Base-by-base conservation (phyloP, 2,888 invertebrate genomes). In the Rhagophthalmus giganteus region DNA sequence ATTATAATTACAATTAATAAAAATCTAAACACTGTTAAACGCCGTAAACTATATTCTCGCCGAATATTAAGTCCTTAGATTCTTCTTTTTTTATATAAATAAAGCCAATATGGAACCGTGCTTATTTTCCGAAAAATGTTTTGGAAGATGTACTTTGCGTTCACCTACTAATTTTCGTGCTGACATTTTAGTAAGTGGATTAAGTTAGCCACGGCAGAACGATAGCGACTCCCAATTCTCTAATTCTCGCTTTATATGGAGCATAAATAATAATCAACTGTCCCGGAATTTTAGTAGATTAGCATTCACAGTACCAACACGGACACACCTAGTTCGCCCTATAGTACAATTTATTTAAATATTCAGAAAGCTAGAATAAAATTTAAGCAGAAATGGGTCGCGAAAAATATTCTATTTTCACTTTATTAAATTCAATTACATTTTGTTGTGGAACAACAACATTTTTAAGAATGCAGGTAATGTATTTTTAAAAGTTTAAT, bases 181-280 rank as follows among this genome's bases (percentile, higher is more conserved):
- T 48, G 48, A 41, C 48, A 41, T 48, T 41, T 40, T 35, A 28
- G 41, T 48, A 48, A 48, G 48, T 48, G 48, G 48, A 48, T 48
- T 48, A 48, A 41, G 40, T 48, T 48, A 33, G 48, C 40, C 41
- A 41, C 41, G 35, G 28, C 41, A 35, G 40, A 41, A 48, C 41
- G 48, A 48, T 48, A 48, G 48, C 48, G 35, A 34, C 40, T 48
- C 41, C 48, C 48, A 48, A 41, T 48, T 48, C 48, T 48, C 48
- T 48, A 48, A 48, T 48, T 48, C 41, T 35, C 41, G 30, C 35
- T 48, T 48, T 48, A 48, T 41, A 48, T 41, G 40, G 48, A 40
- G 48, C 41, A 48, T 48, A 48, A 48, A 48, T 47, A 47, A 40
- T 48, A 40, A 48, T 48, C 41, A 48, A 41, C 48, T 40, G 41